A percentile compares a stretch with the other conserved stretches of the same genome.
phyloP scores from a whole-genome alignment of 2,113 vertebrate genomes.

The Okapia johnstoni region DNA sequence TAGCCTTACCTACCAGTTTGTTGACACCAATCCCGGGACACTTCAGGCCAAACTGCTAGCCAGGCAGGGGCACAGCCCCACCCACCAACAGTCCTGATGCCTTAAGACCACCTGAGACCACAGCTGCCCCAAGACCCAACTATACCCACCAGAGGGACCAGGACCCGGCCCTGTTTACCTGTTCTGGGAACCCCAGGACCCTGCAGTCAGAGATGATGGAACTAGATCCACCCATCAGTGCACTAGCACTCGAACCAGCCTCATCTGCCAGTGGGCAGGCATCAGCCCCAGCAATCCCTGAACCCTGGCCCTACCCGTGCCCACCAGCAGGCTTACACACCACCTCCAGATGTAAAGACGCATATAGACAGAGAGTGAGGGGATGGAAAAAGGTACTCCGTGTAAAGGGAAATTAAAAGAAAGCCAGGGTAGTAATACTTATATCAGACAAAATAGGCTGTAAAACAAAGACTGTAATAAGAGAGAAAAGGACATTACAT shows the following conservation, averaged over 20 bases:
- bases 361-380: neutral
- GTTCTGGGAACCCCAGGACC: neutral
- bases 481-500: neutral
- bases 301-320: neutral
- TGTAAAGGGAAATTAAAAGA: neutral
- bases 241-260: neutral
- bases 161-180: neutral
- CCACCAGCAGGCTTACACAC: neutral
- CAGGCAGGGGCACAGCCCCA: neutral
- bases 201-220: neutral
- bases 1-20: neutral
- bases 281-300: neutral
- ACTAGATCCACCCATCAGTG: neutral
- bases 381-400: neutral
- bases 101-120: neutral
- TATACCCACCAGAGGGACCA: neutral
- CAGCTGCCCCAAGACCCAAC: neutral
- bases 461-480: neutral
- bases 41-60: neutral
- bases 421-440: neutral
- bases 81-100: neutral
- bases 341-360: neutral
- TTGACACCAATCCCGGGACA: neutral
- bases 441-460: neutral
- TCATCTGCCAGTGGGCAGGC: neutral